phyloP scores from a whole-genome alignment of 2,113 vertebrate species.

The Carettochelys insculpta region DNA sequence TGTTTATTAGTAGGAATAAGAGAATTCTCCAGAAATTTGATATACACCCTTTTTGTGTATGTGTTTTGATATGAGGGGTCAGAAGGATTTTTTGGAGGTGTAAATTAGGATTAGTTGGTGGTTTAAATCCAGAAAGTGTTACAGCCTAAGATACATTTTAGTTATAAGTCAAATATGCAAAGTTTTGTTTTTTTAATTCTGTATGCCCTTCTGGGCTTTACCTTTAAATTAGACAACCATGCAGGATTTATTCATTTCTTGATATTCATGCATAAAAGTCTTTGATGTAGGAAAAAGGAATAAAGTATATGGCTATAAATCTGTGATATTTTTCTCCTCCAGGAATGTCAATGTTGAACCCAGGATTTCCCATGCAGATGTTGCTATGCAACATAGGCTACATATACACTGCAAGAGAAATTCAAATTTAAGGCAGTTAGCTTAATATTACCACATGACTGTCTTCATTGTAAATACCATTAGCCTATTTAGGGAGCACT shows the following conservation, averaged over 20 bases:
- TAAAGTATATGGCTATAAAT: neutral
- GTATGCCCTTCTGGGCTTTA: no score
- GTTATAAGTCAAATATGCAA: no score
- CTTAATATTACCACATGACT: no score
- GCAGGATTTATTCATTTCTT: neutral
- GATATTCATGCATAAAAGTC: neutral
- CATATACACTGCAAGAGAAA: no score
- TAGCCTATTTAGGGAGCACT: no score
- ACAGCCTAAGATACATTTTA: no score
- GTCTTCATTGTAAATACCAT: no score
- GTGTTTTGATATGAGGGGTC: neutral
- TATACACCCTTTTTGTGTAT: neutral
- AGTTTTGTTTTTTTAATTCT: no score
- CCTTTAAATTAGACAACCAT: no score
- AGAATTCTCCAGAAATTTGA: neutral
- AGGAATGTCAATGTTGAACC: neutral
- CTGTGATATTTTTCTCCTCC: no score
- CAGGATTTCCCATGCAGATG: neutral
- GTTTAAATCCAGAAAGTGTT: neutral
- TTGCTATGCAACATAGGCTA: neutral
- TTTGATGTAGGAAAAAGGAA: neutral
- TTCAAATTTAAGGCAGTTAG: no score
- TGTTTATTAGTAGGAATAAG: no score
- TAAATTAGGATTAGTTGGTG: neutral
- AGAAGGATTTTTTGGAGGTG: neutral